Base-by-base conservation (phyloP, 1,140 invertebrate species). In the Drosophila yakuba region DNA sequence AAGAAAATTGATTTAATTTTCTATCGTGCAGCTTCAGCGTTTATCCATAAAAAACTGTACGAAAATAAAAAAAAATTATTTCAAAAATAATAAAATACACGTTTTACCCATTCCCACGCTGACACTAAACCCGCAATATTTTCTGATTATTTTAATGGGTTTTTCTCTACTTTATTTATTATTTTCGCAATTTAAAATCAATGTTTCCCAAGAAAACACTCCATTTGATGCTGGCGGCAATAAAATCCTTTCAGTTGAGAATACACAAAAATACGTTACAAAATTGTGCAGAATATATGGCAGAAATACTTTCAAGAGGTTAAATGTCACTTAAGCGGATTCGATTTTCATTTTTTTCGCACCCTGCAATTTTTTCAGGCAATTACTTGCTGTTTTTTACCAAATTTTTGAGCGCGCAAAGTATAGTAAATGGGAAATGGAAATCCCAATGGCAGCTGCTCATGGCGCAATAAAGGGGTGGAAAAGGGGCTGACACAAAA, bases 291-390 rank as follows among this genome's bases (percentile, higher is more conserved):
- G 36, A 73, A 75, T 32, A 8, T 32, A 48, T 4, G 12, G 48
- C 4, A 57, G 15, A 78, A 61, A 52, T 62, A 57, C 23, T 57
- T 55, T 67, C 60, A 80, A 89, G 73, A 88, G 84, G 84, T 88
- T 88, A 88, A 86, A 88, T 84, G 84, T 89, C 84, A 90, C 73
- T 74, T 84, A 80, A 84, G 80, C 77, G 45, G 84, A 88, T 86
- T 82, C 48, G 25, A 43, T 20, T 55, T 25, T 10, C 23, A n/a
- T 55, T 54, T 66, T 72, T 55, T 6, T 41, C 66, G 38, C 38
- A 56, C 52, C 64, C 66, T 48, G 28, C 43, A 28, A 43, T 58
- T 43, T 68, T 83, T 83, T 84, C 71, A 5, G 50, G 41, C 77
- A 85, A 77, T 85, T 84, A 80, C 55, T 76, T 54, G 7, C 47